These are phyloP conservation scores for Diploptera punctata DNA, from an alignment of 2,888 invertebrate genomes.

Conservation along the genomic window DNA sequence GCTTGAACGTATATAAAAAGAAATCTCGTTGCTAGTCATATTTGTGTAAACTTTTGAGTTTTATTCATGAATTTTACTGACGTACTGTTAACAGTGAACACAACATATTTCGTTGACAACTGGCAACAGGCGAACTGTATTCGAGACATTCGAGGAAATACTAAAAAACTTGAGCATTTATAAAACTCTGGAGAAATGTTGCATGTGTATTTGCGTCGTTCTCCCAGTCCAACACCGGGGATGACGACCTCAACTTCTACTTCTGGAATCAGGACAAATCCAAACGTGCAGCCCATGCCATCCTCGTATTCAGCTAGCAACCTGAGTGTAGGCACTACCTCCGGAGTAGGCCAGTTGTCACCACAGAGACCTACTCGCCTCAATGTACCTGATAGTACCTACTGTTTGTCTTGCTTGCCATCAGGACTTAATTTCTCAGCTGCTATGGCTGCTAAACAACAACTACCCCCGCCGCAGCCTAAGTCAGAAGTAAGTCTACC, in stretches of 20 bases:
- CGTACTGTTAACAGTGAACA: too few species aligned
- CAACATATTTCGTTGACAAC: too few species aligned
- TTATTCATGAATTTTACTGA: too few species aligned
- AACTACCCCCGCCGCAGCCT: constrained; percentile 29
- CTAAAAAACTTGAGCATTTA: too few species aligned
- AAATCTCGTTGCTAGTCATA: too few species aligned
- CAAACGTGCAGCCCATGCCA: constrained; percentile 20
- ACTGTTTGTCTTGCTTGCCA: constrained; percentile 50
- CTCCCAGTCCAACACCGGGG: constrained; percentile 37
- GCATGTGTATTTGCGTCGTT: constrained; percentile 37
- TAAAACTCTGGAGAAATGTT: too few species aligned
- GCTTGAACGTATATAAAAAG: too few species aligned
- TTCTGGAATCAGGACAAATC: constrained; percentile 30
- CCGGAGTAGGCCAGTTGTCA: constrained; percentile 27
- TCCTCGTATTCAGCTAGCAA: constrained; percentile 27
- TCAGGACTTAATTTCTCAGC: constrained; percentile 48
- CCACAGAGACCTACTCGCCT: constrained; percentile 32
- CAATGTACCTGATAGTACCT: constrained; percentile 32
- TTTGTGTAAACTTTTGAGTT: too few species aligned
- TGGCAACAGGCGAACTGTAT: too few species aligned
- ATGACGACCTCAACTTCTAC: constrained; percentile 9
- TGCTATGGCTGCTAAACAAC: constrained; percentile 48
- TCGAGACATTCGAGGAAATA: too few species aligned
- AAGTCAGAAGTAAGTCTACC: not conserved
- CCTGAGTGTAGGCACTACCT: constrained; percentile 5